phyloP scores from a whole-genome alignment of 2,113 vertebrate species.

The Centrocercus urophasianus region DNA sequence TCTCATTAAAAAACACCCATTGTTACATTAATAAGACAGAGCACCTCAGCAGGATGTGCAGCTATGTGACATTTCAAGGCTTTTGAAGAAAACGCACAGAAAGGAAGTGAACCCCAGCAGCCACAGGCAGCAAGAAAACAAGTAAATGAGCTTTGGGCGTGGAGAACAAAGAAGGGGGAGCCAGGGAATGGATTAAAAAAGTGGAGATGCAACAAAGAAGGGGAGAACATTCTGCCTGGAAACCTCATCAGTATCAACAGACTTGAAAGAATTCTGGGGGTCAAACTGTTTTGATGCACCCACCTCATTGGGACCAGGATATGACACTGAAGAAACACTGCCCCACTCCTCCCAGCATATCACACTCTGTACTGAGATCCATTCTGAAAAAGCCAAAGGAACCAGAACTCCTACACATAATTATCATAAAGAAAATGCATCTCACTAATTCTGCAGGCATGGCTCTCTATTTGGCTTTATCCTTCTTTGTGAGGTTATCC shows the following conservation, averaged over 20 bases:
- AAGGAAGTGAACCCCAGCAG: slow-evolving; percentile 56
- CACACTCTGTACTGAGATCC: background rate
- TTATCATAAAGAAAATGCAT: background rate
- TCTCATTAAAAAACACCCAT: slow-evolving; percentile 70
- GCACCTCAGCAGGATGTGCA: slow-evolving; percentile 43
- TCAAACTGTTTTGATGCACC: background rate
- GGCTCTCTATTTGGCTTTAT: background rate
- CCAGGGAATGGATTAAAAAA: slow-evolving; percentile 12
- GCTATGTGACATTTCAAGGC: slow-evolving; percentile 60
- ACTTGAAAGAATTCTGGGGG: slow-evolving; percentile 30
- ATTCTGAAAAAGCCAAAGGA: background rate
- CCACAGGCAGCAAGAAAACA: slow-evolving; percentile 55
- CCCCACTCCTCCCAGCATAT: background rate
- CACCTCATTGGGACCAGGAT: background rate
- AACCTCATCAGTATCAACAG: slow-evolving; percentile 34
- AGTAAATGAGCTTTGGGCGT: slow-evolving; percentile 52
- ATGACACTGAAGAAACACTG: background rate
- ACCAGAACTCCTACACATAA: background rate
- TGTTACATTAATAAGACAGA: slow-evolving; percentile 74
- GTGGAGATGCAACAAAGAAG: background rate
- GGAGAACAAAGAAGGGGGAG: slow-evolving; percentile 38
- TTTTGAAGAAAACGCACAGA: slow-evolving; percentile 60
- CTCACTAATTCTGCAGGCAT: background rate
- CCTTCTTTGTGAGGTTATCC: background rate
- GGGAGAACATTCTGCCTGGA: background rate